These are phyloP conservation scores for Erannis defoliaria DNA, from an alignment of 2,888 invertebrate genomes.

Conservation along the genomic window DNA sequence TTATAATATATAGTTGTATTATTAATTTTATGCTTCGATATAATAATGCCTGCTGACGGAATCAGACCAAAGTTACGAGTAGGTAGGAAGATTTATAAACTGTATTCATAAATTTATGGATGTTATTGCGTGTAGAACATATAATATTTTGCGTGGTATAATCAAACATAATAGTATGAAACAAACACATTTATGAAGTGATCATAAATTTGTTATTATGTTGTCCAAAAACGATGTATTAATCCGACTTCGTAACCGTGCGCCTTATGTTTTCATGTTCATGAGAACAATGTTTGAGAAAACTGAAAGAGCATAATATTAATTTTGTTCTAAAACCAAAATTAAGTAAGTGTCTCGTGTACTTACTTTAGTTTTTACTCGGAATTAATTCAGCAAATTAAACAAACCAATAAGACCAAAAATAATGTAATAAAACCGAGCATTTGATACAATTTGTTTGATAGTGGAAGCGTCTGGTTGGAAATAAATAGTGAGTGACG, in stretches of 20 bases:
- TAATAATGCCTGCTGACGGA: conserved; percentile 15
- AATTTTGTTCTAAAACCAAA: neutral
- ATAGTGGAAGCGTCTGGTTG: conserved; percentile 47
- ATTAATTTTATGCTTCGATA: conserved; percentile 14
- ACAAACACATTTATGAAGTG: conserved; percentile 5
- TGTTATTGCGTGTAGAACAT: conserved; percentile 20
- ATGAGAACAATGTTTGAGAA: neutral
- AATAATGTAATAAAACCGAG: neutral
- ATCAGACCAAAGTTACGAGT: conserved; percentile 21
- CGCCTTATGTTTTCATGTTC: neutral
- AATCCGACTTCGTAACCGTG: conserved; percentile 9
- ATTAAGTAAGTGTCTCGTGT: neutral
- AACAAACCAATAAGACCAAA: neutral
- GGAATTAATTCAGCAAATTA: neutral
- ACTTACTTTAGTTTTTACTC: too few relatives aligned
- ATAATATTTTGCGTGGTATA: conserved; percentile 8
- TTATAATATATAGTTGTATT: conserved; percentile 22
- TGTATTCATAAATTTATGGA: conserved; percentile 17
- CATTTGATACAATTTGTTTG: conserved; percentile 9
- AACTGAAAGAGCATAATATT: neutral
- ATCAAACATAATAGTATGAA: conserved; percentile 8
- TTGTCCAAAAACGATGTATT: conserved; percentile 7
- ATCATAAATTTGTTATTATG: conserved; percentile 5
- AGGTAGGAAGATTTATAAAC: conserved; percentile 18
- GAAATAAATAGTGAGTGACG: conserved; percentile 67